A percentile compares a stretch with the other conserved stretches of the same genome.
Evolutionary conservation across 2,888 invertebrate species (phyloP).

Genomic region (Clistopyga incitator): DNA sequence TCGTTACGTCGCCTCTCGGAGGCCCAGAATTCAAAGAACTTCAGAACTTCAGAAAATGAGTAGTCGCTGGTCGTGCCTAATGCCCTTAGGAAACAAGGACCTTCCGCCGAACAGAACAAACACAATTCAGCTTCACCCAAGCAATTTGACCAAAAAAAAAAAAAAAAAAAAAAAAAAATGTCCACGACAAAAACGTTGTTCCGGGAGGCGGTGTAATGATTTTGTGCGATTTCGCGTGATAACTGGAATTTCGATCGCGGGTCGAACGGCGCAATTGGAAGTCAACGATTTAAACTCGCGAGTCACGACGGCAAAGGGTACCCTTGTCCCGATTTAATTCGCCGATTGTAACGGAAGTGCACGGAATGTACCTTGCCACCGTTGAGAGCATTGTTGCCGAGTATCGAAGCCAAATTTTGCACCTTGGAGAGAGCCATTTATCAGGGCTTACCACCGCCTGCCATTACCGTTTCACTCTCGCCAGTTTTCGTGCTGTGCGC

Average conservation of each 20-base stretch:
- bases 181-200: not conserved
- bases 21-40: too few species aligned
- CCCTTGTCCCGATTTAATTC: not conserved
- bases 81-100: not conserved
- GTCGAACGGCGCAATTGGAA: constrained; percentile 54
- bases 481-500: constrained; percentile 60
- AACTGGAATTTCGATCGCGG: not conserved
- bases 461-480: constrained; percentile 75
- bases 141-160: not conserved
- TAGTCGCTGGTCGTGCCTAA: not conserved
- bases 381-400: constrained; percentile 79
- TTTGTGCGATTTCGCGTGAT: not conserved
- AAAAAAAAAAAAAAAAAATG: not conserved
- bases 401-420: constrained; percentile 79
- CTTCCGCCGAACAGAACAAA: not conserved
- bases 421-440: constrained; percentile 81
- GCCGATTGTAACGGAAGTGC: not conserved
- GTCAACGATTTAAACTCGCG: not conserved
- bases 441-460: constrained; percentile 74
- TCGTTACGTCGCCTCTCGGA: too few species aligned
- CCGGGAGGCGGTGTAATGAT: not conserved
- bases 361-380: constrained; percentile 76
- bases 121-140: not conserved
- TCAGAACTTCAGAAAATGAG: not conserved
- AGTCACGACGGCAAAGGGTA: not conserved